Base-by-base conservation (phyloP, 2,113 vertebrate species). In the Malaclemys terrapin region DNA sequence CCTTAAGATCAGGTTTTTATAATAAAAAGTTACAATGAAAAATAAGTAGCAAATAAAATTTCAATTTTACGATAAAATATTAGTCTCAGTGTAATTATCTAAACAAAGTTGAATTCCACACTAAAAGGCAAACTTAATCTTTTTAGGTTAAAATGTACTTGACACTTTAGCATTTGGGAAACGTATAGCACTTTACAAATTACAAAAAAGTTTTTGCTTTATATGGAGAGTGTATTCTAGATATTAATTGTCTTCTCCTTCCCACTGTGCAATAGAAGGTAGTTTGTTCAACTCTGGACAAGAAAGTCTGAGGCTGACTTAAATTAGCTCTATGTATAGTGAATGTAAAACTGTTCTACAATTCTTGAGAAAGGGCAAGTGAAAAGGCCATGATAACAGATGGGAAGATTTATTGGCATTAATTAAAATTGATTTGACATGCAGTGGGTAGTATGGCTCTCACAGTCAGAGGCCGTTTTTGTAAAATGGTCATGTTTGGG, bases 361-460 rank as follows among this genome's bases (percentile, higher is more conserved):
- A 57, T 59, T 89, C 47, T 91, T 86, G 79, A 94, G 89, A 88
- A 91, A 89, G 88, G 56, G 89, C 85, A 42, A 87, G 87, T 91
- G 91, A 89, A 94, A 93, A 95, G 87, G 94, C 90, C 89, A 91
- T 95, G 76, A 45, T 95, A 98, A 35, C 98, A 98, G 97, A 96
- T 98, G 98, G 98, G 97, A 92, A 95, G 90, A 82, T 95, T 96
- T 97, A 97, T 94, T 98, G 97, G 91, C 97, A 92, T 97, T 98
- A 98, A 98, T 98, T 98, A 98, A 98, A 98, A 98, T 95, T 88
- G 96, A 97, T 98, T 95, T 97, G 97, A 97, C 95, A 91, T 85
- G 91, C 90, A 90, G 79, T 96, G 93, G 94, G 88, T 89, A 57
- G 88, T 82, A 89, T 2, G 13, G 96, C 94, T 96, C 86, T 96